Base-by-base conservation (phyloP, 2,113 vertebrate genomes). In the Calypte anna region DNA sequence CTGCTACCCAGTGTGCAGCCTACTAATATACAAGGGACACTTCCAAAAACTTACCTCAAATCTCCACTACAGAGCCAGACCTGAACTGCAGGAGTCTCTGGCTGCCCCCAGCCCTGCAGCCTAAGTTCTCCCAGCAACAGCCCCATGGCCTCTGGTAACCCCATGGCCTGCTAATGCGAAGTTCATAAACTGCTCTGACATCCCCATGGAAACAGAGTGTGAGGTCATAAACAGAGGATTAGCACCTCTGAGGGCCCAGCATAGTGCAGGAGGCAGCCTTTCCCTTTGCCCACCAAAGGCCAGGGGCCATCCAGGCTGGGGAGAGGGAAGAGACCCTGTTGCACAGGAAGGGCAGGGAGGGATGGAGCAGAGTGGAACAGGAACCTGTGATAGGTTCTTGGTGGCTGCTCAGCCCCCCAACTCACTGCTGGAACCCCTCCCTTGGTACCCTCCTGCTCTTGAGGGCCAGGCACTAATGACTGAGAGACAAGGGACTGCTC, bases 181-280 rank as follows among this genome's bases (percentile, higher is more conserved):
- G 93, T 95, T 96, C 88, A 38, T 95, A 83, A 96, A 97, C 73
- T 0, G 54, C 78, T 96, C 94, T 95, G 95, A 97, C 96, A 97
- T 97, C 82, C 78, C 97, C 95, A 98, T 95, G 94, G 97, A 96
- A 98, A 98, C 94, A 73, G 66, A 92, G 90, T 82, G 94, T 94
- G 95, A 97, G 96, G 96, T 97, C 96, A 98, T 96, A 96, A 96
- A 97, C 70, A 96, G 82, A 72, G 96, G 97, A 97, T 96, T 96
- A 98, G 94, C 96, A 97, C 95, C 93, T 96, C 96, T 15, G 73
- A 88, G 94, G 18, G 58, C 86, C 86, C 88, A 88, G 79, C 63
- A 74, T 67, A 92, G 97, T 14, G n/a, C 57, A 84, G 68, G 62
- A 96, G 90, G 76, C 1, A 1, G 68, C 81, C 4, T 69, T 95